phyloP scores from a whole-genome alignment of 1,140 invertebrate species.

The Nylanderia fulva region DNA sequence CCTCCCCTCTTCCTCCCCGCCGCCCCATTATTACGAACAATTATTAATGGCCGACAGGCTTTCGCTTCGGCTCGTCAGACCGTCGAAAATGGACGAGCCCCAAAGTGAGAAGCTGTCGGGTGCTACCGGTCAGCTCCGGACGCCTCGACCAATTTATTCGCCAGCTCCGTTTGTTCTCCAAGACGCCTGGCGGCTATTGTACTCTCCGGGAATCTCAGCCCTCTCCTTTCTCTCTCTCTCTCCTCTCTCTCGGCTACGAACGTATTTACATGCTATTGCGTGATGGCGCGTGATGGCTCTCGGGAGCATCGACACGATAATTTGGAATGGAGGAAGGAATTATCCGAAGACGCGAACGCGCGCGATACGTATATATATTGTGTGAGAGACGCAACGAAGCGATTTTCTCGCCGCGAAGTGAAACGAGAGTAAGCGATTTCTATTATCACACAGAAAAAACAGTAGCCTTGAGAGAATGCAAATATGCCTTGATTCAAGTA shows the following conservation, averaged over 20 bases:
- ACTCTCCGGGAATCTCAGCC: slow-evolving; percentile 38
- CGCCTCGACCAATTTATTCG: slow-evolving; percentile 69
- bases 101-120: slow-evolving; percentile 73
- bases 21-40: slow-evolving; percentile 76
- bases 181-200: slow-evolving; percentile 55
- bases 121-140: slow-evolving; percentile 73
- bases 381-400: slow-evolving; percentile 29
- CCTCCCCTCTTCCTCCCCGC: neutral
- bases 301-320: slow-evolving; percentile 60
- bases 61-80: slow-evolving; percentile 73
- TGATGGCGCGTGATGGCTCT: slow-evolving; percentile 42
- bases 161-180: slow-evolving; percentile 50
- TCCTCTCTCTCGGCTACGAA: slow-evolving; percentile 8
- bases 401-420: slow-evolving; percentile 5
- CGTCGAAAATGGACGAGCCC: slow-evolving; percentile 69
- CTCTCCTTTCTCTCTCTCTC: slow-evolving; percentile 7
- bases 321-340: slow-evolving; percentile 62
- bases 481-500: too few relatives aligned
- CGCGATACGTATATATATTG: neutral
- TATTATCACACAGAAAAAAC: too few relatives aligned
- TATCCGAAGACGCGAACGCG: slow-evolving; percentile 39
- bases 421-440: neutral
- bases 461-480: too few relatives aligned
- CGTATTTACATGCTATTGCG: slow-evolving; percentile 44
- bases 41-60: slow-evolving; percentile 79